A percentile compares a stretch with the other conserved stretches of the same genome.
Conservation (phyloP, 2,888 invertebrate genomes). For the Tridacna crocea region DNA sequence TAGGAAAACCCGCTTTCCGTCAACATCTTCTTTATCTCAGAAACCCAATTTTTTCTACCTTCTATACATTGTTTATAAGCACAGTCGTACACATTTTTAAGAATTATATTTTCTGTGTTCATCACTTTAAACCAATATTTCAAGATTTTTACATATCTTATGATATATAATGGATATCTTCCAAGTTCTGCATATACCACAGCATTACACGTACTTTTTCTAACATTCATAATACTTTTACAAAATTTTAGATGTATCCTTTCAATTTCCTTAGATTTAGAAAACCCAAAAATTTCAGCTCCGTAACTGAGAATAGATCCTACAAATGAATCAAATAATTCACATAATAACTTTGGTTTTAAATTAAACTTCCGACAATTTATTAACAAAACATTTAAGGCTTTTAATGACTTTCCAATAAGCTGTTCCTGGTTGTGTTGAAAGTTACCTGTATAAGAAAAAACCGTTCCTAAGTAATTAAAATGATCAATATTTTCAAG, state of each 20-base stretch:
- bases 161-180: constrained; percentile 1
- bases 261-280: not conserved
- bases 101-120: constrained; percentile 1
- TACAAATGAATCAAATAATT: constrained; percentile 38
- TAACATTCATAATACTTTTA: not conserved
- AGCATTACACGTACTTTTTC: not conserved
- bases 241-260: constrained; percentile 10
- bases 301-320: constrained; percentile 19
- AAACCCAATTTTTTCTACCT: constrained; percentile 1
- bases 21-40: not conserved
- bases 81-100: not conserved
- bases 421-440: constrained; percentile 13
- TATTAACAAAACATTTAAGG: constrained; percentile 13
- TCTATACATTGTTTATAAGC: not conserved
- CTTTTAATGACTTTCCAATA: constrained; percentile 27
- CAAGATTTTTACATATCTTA: not conserved
- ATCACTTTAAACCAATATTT: constrained; percentile 19
- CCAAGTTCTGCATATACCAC: constrained; percentile 4
- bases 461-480: constrained; percentile 30
- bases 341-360: constrained; percentile 24
- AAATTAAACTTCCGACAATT: constrained; percentile 18
- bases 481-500: constrained; percentile 30
- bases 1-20: not conserved
- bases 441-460: constrained; percentile 33
- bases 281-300: not conserved